phyloP scores from a whole-genome alignment of 2,888 invertebrate species.

The Tachina lurida region DNA sequence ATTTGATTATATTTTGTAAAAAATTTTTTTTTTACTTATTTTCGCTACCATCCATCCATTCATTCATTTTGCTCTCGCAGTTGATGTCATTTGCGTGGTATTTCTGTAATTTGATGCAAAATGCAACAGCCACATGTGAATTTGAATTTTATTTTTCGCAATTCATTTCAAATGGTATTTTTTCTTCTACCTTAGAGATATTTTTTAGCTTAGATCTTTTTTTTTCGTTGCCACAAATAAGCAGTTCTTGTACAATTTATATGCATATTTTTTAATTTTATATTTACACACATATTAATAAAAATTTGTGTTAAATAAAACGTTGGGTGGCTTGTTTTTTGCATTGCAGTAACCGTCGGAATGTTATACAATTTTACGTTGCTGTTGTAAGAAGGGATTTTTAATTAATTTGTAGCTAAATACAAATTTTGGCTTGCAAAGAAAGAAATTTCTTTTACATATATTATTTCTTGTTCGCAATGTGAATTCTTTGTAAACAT shows the following conservation, averaged over 20 bases:
- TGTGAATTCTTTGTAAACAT: background rate
- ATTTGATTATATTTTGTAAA: slow-evolving; percentile 55
- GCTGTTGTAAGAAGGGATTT: slow-evolving; percentile 17
- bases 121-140: slow-evolving; percentile 64
- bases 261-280: background rate
- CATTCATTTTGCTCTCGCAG: slow-evolving; percentile 38
- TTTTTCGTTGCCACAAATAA: slow-evolving; percentile 32
- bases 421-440: too few species aligned
- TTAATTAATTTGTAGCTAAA: slow-evolving; percentile 49
- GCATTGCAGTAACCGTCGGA: background rate
- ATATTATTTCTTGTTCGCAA: background rate
- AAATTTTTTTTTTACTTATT: background rate
- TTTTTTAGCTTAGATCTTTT: slow-evolving; percentile 16
- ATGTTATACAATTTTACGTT: background rate
- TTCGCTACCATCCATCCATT: slow-evolving; percentile 24
- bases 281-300: background rate
- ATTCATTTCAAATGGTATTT: slow-evolving; percentile 45
- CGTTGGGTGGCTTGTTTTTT: background rate
- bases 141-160: slow-evolving; percentile 56
- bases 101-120: slow-evolving; percentile 64
- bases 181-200: background rate
- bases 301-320: background rate
- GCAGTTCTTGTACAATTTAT: slow-evolving; percentile 40
- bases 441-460: slow-evolving; percentile 10
- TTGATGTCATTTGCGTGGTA: slow-evolving; percentile 60